Percentiles rank a stretch among this genome's conserved stretches.
These are phyloP conservation scores for Chlorodrepanis virens DNA, from an alignment of 2,113 vertebrate genomes.

Conservation along the genomic window DNA sequence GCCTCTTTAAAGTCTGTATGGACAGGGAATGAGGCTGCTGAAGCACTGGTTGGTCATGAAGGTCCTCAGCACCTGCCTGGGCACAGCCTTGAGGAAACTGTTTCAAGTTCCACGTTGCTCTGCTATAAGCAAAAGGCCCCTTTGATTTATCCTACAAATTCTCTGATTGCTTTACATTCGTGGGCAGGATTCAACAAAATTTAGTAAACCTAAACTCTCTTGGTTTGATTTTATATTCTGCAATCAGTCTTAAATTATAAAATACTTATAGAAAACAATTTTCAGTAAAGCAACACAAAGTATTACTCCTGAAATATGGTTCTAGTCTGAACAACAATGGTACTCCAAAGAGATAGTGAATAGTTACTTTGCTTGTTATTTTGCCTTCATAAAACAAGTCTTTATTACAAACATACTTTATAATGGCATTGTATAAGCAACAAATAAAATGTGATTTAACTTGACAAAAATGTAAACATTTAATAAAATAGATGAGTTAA, in stretches of 20 bases:
- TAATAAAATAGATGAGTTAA: not conserved
- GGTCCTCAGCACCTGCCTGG: not conserved
- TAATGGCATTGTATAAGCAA: not conserved
- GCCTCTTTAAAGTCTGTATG: not conserved
- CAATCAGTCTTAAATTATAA: not conserved
- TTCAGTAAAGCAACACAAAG: not conserved
- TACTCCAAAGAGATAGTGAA: not conserved
- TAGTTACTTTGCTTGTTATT: not conserved
- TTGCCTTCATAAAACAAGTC: not conserved
- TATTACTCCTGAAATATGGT: not conserved
- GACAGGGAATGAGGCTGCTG: not conserved
- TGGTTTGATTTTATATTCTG: not conserved
- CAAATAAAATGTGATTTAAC: not conserved
- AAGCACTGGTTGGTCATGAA: not conserved
- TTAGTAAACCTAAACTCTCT: not conserved
- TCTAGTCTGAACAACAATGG: not conserved
- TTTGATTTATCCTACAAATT: not conserved
- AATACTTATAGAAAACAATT: not conserved
- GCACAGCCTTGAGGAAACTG: not conserved
- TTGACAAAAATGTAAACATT: slow-evolving; percentile 15
- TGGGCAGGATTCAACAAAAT: not conserved
- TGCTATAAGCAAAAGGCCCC: not conserved
- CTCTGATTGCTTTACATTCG: not conserved
- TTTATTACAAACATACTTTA: not conserved
- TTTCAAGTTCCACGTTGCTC: not conserved